phyloP scores from a whole-genome alignment of 2,888 invertebrate species.

The Buathra laborator region DNA sequence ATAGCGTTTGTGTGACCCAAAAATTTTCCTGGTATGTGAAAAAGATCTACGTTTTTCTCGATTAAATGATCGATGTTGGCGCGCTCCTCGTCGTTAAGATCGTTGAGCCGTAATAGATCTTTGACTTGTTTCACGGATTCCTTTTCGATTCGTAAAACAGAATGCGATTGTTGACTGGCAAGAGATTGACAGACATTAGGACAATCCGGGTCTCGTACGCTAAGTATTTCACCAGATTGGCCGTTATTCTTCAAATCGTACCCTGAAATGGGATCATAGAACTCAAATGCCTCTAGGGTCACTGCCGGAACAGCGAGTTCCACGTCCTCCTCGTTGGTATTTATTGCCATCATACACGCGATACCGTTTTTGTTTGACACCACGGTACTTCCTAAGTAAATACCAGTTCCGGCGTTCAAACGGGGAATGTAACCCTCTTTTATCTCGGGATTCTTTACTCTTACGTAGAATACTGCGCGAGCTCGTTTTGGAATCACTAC shows the following conservation, averaged over 20 bases:
- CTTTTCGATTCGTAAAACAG: background rate
- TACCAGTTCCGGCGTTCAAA: conserved; percentile 13
- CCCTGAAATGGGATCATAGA: background rate
- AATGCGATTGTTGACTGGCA: background rate
- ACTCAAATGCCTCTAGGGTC: conserved; percentile 6
- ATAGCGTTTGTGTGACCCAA: conserved; percentile 16
- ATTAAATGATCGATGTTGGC: background rate
- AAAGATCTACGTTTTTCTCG: background rate
- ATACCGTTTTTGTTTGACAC: conserved; percentile 34
- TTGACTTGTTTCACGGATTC: background rate
- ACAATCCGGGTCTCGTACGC: background rate
- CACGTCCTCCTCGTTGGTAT: conserved; percentile 40
- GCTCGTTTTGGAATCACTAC: background rate
- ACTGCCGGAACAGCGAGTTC: conserved; percentile 22
- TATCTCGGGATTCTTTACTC: conserved; percentile 6
- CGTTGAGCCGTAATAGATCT: background rate
- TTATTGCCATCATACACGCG: conserved; percentile 44
- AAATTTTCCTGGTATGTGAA: conserved; percentile 1
- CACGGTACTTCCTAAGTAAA: conserved; percentile 24
- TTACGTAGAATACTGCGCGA: conserved; percentile 9
- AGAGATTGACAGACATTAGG: background rate
- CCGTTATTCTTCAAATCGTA: background rate
- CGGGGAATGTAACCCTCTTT: conserved; percentile 49
- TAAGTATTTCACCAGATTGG: background rate
- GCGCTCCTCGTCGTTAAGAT: conserved; percentile 19